A percentile compares a stretch with the other conserved stretches of the same genome.
Evolutionary conservation across 2,113 vertebrate genomes (phyloP).

Genomic region (Phodopus roborovskii): DNA sequence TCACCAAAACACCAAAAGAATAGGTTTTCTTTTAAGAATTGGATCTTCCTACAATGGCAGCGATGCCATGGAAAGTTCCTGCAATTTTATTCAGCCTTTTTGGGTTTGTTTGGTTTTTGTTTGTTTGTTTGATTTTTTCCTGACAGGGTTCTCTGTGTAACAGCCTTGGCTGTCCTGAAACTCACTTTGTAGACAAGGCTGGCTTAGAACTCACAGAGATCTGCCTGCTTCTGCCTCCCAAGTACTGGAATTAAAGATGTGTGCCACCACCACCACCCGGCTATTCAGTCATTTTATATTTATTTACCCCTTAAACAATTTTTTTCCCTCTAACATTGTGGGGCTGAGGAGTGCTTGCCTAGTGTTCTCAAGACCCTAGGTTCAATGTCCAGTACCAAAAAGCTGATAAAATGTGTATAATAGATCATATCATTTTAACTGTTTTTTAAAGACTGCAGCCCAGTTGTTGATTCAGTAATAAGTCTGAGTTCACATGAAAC

Average conservation of each 20-base stretch:
- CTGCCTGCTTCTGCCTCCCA: too few relatives aligned
- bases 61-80: background rate
- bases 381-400: background rate
- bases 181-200: too few relatives aligned
- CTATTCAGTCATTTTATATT: background rate
- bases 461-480: background rate
- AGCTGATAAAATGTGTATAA: background rate
- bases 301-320: background rate
- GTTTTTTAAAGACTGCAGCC: background rate
- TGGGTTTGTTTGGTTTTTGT: too few relatives aligned
- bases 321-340: background rate
- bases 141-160: too few relatives aligned
- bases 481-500: slow-evolving; percentile 2
- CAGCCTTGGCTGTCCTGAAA: too few relatives aligned
- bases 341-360: background rate
- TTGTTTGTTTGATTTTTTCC: too few relatives aligned
- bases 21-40: slow-evolving; percentile 22
- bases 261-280: too few relatives aligned
- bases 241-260: too few relatives aligned
- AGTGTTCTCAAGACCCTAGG: background rate
- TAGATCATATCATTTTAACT: background rate
- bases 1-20: background rate
- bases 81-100: background rate
- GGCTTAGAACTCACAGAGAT: too few relatives aligned
- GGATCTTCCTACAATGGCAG: background rate